These are phyloP conservation scores for Cephalotes varians DNA, from an alignment of 2,888 invertebrate species.

Conservation along the genomic window DNA sequence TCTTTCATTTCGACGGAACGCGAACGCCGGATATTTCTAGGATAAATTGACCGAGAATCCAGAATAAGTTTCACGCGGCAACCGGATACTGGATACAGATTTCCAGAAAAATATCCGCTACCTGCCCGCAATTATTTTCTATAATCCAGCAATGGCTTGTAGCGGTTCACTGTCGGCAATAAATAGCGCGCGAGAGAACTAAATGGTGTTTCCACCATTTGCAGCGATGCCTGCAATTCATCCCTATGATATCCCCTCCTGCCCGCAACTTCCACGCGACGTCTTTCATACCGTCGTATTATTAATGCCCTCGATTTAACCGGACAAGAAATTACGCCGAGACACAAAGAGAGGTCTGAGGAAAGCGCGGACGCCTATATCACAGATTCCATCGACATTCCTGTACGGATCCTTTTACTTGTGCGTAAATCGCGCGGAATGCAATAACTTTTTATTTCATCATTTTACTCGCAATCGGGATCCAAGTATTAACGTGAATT, in stretches of 20 bases:
- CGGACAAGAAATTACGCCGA: slow-evolving; percentile 42
- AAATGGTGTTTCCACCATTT: slow-evolving; percentile 35
- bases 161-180: slow-evolving; percentile 7
- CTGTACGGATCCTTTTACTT: not conserved
- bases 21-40: not conserved
- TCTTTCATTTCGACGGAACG: slow-evolving; percentile 4
- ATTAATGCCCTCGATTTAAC: slow-evolving; percentile 47
- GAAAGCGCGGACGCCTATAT: not conserved
- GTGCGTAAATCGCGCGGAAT: slow-evolving; percentile 27
- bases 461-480: not conserved
- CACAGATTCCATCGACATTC: slow-evolving; percentile 38
- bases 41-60: not conserved
- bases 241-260: not conserved
- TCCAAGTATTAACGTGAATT: not conserved
- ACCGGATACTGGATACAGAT: not conserved
- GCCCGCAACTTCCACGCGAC: not conserved
- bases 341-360: not conserved
- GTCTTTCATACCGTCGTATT: slow-evolving; percentile 38
- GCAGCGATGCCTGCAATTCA: slow-evolving; percentile 30
- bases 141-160: slow-evolving; percentile 44
- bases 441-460: slow-evolving; percentile 35
- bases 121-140: slow-evolving; percentile 25
- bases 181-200: slow-evolving; percentile 40
- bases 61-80: not conserved
- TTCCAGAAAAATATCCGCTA: slow-evolving; percentile 11